Base-by-base conservation (phyloP, 2,113 vertebrate genomes). In the Leuciscus idus region DNA sequence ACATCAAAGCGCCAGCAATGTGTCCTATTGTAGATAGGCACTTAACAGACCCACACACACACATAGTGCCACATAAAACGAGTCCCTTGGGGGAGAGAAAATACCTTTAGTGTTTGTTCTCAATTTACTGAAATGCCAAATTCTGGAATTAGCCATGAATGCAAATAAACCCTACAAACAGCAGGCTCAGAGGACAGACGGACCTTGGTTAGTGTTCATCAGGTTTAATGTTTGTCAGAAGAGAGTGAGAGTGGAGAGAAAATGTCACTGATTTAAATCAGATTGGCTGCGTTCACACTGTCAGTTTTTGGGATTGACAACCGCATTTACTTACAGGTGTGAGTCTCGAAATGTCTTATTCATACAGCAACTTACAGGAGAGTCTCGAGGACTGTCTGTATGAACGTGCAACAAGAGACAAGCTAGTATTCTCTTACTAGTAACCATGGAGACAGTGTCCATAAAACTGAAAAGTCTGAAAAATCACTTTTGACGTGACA, bases 1-100 rank as follows among this genome's bases (percentile, higher is more conserved):
- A 95, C 94, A 95, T 96, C 91, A 96, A 96, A 97, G 96, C 95
- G 86, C 89, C 90, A 86, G 95, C 97, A 96, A 97, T 96, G 95
- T 97, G 96, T 92, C 93, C 86, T 92, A 88, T 87, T 93, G 91
- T 92, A 96, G 96, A 97, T 96, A 97, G 92, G 88, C 90, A 86
- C 90, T 91, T 93, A 93, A 94, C 89, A 89, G 68, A 73, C 39
- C 74, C 74, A 6, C 78, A 80, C 70, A 73, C 21, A 62, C 76
- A 28, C 70, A 64, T 17, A 74, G 33, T 19, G 12, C 19, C 59
- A 72, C 83, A 76, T 83, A 80, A 81, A 84, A 76, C 43, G 52
- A 23, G 79, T 76, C 70, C 85, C 85, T 50, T 77, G 85, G 59
- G 77, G 77, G 70, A 76, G 70, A 80, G 61, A 74, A 74, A 81